Base-by-base conservation (phyloP, 2,888 invertebrate genomes). In the Agrotis segetum region DNA sequence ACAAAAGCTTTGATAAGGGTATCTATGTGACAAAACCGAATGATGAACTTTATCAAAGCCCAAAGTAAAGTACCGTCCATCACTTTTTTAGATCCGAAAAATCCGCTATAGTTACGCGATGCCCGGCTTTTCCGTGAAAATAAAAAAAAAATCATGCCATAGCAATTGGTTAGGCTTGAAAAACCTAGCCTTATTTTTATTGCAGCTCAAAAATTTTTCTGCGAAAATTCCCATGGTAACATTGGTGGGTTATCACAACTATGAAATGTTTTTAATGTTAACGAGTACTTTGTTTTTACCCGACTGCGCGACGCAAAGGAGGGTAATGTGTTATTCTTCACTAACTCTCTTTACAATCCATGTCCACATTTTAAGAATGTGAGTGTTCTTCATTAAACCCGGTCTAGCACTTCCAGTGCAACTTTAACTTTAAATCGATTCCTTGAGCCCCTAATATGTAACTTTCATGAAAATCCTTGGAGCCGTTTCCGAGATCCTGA, bases 91-190 rank as follows among this genome's bases (percentile, higher is more conserved):
- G 29, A 6, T 1, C 34, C 2, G 46, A 62, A 78, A 75, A 47
- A 13, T 55, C 34, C 49, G 34, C 19, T 55, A 19, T 13, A 50
- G 44, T 50, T 60, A 50, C 40, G 53, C 78, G 34, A 59, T 64
- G 63, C 24, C 63, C 46, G 49, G n/a, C 6, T 63, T 9, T 24
- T 55, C 49, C 60, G 53, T 60, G 49, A 55, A 78, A 77, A 71
- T 71, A 63, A 46, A 63, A 55, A 40, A 75, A 71, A 64, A 55
- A 55, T 34, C 72, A 71, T 55, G 34, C 59, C 59, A 1, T 53
- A 77, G 63, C 74, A 50, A 78, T 78, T 78, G 78, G 59, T 74
- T 55, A 50, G 19, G 50, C 53, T 46, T 71, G 71, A 16, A 34
- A 55, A 53, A 44, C 21, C 14, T 5, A 21, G 78, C 1, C 13